Percentiles rank a stretch among this genome's conserved stretches.
Conservation (phyloP, 2,113 vertebrate genomes). For the Alectura lathami region DNA sequence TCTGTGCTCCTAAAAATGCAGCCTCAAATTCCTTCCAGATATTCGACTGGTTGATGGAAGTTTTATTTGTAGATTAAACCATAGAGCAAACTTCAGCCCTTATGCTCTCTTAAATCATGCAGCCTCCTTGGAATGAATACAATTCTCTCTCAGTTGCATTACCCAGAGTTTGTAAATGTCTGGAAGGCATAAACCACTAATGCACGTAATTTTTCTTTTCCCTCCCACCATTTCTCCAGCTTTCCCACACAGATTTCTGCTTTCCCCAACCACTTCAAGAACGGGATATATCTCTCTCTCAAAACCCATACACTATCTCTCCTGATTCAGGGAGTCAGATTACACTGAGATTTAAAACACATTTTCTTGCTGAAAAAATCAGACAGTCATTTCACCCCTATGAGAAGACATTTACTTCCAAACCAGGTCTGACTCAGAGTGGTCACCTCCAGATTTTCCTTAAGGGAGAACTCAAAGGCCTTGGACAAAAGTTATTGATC, state of each 20-base stretch:
- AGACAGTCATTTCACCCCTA: not conserved
- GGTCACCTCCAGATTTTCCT: not conserved
- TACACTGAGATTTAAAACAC: constrained; percentile 3
- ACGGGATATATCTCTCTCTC: not conserved
- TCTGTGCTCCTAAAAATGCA: constrained; percentile 19
- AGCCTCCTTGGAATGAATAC: not conserved
- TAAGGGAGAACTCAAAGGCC: not conserved
- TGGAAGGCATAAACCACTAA: constrained; percentile 60
- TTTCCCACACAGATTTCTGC: constrained; percentile 55
- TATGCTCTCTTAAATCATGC: constrained; percentile 48
- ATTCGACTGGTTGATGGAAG: not conserved
- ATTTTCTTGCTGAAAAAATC: not conserved
- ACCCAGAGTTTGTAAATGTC: constrained; percentile 44
- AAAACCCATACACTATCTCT: constrained; percentile 12
- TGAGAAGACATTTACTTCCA: not conserved
- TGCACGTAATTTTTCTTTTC: constrained; percentile 54
- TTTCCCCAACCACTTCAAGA: constrained; percentile 34
- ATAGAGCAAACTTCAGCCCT: constrained; percentile 12
- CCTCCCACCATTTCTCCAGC: not conserved
- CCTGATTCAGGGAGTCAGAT: constrained; percentile 1
- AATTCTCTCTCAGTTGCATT: constrained; percentile 47
- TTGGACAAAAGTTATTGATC: not conserved
- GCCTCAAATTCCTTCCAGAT: constrained; percentile 60
- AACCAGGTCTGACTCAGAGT: not conserved
- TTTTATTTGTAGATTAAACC: constrained; percentile 63